Conservation (phyloP, 2,888 invertebrate species). For the Mimumesa dahlbomi region DNA sequence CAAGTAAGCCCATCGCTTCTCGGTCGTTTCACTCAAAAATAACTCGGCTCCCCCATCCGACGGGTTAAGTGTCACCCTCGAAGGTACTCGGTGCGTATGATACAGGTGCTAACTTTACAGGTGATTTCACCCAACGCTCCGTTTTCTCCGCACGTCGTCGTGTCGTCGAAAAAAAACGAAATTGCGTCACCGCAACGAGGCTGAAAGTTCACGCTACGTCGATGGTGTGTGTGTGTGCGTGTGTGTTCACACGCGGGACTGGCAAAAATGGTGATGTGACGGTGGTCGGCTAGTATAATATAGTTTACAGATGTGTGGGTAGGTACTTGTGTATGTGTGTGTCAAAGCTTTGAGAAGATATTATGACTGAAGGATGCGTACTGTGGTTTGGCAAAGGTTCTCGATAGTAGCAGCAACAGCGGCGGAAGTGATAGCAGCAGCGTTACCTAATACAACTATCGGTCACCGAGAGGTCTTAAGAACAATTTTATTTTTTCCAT, state of each 20-base stretch:
- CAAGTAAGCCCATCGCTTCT: too few relatives aligned
- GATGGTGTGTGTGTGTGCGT: slow-evolving; percentile 11
- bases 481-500: too few relatives aligned
- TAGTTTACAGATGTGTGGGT: slow-evolving; percentile 26
- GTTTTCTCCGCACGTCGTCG: neutral
- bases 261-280: slow-evolving; percentile 23
- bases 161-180: neutral
- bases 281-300: slow-evolving; percentile 23
- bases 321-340: slow-evolving; percentile 4
- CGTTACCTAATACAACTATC: slow-evolving; percentile 65
- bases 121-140: neutral
- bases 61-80: neutral
- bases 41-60: neutral
- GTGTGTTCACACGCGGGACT: too few relatives aligned
- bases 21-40: too few relatives aligned
- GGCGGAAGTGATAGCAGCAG: slow-evolving; percentile 65
- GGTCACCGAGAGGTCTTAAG: slow-evolving; percentile 60
- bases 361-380: slow-evolving; percentile 45
- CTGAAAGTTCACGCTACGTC: neutral
- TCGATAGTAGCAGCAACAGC: slow-evolving; percentile 60
- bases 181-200: too few relatives aligned
- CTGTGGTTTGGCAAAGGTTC: slow-evolving; percentile 40
- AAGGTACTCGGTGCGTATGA: slow-evolving; percentile 16
- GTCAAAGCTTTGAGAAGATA: slow-evolving; percentile 49
- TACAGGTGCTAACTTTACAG: slow-evolving; percentile 25